These are phyloP conservation scores for Agrilus cyanescens DNA, from an alignment of 2,888 invertebrate genomes.

Conservation along the genomic window DNA sequence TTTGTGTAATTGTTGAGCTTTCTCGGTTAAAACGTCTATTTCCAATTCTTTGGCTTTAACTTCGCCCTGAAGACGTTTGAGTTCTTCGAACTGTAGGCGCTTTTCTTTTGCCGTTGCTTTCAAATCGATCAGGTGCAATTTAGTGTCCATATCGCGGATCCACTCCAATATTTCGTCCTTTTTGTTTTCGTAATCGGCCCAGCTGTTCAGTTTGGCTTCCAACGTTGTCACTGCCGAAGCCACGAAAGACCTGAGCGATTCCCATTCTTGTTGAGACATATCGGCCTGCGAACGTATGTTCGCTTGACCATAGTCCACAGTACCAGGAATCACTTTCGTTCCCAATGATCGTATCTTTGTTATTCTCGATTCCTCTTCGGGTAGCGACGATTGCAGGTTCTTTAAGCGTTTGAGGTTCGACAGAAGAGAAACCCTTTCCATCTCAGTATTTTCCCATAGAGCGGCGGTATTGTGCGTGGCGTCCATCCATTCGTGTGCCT, in stretches of 20 bases:
- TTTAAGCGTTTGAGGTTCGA: slow-evolving; percentile 68
- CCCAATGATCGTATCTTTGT: slow-evolving; percentile 71
- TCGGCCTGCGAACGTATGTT: slow-evolving; percentile 82
- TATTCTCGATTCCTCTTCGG: slow-evolving; percentile 77
- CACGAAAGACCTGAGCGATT: slow-evolving; percentile 63
- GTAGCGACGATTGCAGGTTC: slow-evolving; percentile 64
- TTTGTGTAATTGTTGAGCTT: slow-evolving; percentile 73
- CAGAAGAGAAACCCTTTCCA: slow-evolving; percentile 73
- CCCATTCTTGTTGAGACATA: slow-evolving; percentile 83
- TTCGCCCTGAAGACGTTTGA: slow-evolving; percentile 74
- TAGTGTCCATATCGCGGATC: slow-evolving; percentile 80
- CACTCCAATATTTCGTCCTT: slow-evolving; percentile 77
- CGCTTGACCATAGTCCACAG: slow-evolving; percentile 68
- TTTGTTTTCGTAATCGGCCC: slow-evolving; percentile 81
- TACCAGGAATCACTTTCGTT: slow-evolving; percentile 81
- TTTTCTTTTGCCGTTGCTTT: slow-evolving; percentile 75
- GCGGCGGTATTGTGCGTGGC: slow-evolving; percentile 71
- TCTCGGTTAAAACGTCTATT: slow-evolving; percentile 85
- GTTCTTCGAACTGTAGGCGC: slow-evolving; percentile 67
- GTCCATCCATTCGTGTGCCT: slow-evolving; percentile 78
- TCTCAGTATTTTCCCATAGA: slow-evolving; percentile 71
- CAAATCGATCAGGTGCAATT: slow-evolving; percentile 76
- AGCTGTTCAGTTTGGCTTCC: slow-evolving; percentile 75
- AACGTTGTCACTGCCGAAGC: slow-evolving; percentile 67
- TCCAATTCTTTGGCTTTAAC: slow-evolving; percentile 83